Percentiles rank a stretch among this genome's conserved stretches.
Conservation (phyloP, 2,113 vertebrate species). For the Abramis brama region DNA sequence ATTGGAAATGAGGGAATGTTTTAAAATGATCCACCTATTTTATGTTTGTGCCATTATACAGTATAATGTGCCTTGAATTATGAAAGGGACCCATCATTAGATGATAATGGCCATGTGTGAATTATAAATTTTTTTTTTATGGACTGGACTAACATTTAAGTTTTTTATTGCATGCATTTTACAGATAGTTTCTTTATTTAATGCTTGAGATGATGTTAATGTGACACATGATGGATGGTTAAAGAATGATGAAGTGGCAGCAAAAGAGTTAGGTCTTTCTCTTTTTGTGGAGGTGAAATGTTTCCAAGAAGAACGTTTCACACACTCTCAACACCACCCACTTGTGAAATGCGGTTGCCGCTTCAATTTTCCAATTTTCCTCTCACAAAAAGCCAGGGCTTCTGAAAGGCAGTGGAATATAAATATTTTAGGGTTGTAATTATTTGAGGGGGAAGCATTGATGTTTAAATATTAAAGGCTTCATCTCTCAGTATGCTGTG, state of each 20-base stretch:
- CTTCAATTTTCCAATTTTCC: constrained; percentile 42
- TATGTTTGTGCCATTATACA: background rate
- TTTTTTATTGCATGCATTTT: background rate
- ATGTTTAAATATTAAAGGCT: constrained; percentile 70
- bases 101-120: constrained; percentile 7
- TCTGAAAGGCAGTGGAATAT: constrained; percentile 60
- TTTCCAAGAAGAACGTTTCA: constrained; percentile 40
- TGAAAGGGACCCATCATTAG: background rate
- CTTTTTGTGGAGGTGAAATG: constrained; percentile 11
- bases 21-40: background rate
- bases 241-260: background rate
- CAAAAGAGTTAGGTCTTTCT: constrained; percentile 6
- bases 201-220: constrained; percentile 6
- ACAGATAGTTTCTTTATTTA: background rate
- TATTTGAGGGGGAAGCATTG: constrained; percentile 55
- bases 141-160: background rate
- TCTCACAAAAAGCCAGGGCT: constrained; percentile 41
- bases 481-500: constrained; percentile 55
- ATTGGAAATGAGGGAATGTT: too few species aligned
- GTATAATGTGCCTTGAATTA: background rate
- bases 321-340: constrained; percentile 36
- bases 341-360: constrained; percentile 36
- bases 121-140: background rate
- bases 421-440: constrained; percentile 70
- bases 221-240: constrained; percentile 20